A percentile compares a stretch with the other conserved stretches of the same genome.
phyloP scores from a whole-genome alignment of 2,797 vertebrate genomes.

The Rallus crepitans region DNA sequence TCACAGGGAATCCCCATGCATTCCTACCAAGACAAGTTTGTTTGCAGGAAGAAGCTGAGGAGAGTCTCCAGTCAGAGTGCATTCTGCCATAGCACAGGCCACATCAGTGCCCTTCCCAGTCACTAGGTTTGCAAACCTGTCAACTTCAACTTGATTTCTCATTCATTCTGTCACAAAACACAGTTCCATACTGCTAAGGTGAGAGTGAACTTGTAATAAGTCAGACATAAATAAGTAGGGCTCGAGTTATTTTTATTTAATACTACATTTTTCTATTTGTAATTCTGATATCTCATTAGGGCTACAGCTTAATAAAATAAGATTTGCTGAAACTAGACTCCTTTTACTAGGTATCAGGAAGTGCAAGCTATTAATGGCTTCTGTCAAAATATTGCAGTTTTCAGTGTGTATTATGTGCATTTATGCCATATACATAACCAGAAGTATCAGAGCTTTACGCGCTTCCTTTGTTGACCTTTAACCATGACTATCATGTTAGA shows the following conservation, averaged over 20 bases:
- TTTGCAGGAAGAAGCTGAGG: neutral
- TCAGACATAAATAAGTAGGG: neutral
- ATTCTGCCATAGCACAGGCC: neutral
- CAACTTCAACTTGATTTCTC: neutral
- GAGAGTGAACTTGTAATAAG: neutral
- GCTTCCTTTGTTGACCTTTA: neutral
- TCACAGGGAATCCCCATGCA: rapidly evolving
- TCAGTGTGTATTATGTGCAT: neutral
- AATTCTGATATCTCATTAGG: neutral
- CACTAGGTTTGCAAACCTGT: neutral
- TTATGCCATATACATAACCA: neutral
- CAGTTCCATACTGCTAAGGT: neutral
- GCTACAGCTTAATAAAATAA: neutral
- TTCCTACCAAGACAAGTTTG: neutral
- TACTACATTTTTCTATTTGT: neutral
- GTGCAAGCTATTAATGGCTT: neutral
- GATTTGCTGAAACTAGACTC: neutral
- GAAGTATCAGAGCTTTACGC: neutral
- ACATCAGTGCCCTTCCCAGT: neutral
- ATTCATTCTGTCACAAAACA: neutral
- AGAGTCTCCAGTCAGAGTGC: neutral
- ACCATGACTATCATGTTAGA: rapidly evolving
- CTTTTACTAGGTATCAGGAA: neutral
- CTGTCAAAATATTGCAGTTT: neutral
- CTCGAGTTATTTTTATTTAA: neutral